Evolutionary conservation across 1,140 invertebrate genomes (phyloP), one percentile per base, ranked within the genome.

Genomic region (Grapholita molesta): DNA sequence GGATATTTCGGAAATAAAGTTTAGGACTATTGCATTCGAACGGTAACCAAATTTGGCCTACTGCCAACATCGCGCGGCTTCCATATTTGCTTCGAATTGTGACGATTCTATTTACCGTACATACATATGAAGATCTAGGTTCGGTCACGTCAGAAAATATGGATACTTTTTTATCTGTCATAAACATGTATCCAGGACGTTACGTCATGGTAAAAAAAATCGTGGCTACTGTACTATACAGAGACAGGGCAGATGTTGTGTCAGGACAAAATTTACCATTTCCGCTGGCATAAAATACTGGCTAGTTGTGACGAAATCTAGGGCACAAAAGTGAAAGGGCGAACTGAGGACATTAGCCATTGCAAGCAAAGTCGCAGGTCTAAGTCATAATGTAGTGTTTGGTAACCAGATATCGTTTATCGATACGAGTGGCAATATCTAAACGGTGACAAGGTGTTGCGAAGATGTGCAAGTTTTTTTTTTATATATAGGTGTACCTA

Each of bases 261-360:
- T 61, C 55, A 9, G 15, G 55, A 12, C 25, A 30, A 28, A 61
- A n/a, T 28, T 61, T 61, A 3, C 12, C 55, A 61, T 61, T 30
- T 28, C 24, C 24, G 53, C 64, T 52, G 52, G 68, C 42, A 66
- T 53, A 69, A 76, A 74, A 65, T 72, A 77, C 55, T 69, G 75
- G 61, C 64, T 66, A 71, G 61, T 73, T 67, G 75, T 79, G 73
- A 72, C 70, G 64, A 74, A 76, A 83, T 77, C 75, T 80, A 76
- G 73, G 75, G 64, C 80, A 70, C 69, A 73, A 66, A 75, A 82
- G 80, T 83, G 80, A 83, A 83, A 83, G 80, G 80, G 75, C 69
- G 38, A 67, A 21, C 23, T 64, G 28, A 61, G 69, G 70, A 74
- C 73, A 71, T 69, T 68, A 73, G 66, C 67, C 25, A 57, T 65